Evolutionary conservation across 2,797 vertebrate species (phyloP).

Genomic region (Poecilia wingei): DNA sequence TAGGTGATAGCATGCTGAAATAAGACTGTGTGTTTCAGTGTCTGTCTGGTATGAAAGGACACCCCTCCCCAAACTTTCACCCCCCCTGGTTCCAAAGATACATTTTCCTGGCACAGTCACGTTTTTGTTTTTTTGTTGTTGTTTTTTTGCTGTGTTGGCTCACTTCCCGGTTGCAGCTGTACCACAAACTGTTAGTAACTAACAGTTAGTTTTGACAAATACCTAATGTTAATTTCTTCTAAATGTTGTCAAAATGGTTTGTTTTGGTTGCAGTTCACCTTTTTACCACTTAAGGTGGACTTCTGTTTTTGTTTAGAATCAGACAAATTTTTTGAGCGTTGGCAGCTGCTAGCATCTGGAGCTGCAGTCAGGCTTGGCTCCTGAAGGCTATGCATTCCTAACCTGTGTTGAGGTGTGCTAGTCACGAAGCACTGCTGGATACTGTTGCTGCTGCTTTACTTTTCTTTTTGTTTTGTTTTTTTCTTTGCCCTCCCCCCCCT

Average conservation of each 20-base stretch:
- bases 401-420: constrained; percentile 45
- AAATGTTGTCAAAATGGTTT: not conserved
- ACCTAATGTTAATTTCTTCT: not conserved
- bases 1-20: constrained; percentile 61
- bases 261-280: not conserved
- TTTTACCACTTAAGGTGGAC: not conserved
- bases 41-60: constrained; percentile 30
- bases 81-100: not conserved
- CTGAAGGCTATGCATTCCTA: constrained; percentile 70
- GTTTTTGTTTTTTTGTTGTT: not conserved
- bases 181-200: constrained; percentile 3
- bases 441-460: not conserved
- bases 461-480: not conserved
- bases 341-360: constrained; percentile 53
- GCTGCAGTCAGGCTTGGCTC: constrained; percentile 49
- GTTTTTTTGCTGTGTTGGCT: constrained; percentile 5
- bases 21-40: not conserved
- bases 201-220: not conserved
- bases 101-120: constrained; percentile 14
- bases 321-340: constrained; percentile 30
- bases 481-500: not conserved
- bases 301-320: not conserved
- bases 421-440: constrained; percentile 10
- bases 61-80: no score
- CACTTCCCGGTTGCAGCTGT: constrained; percentile 16